Evolutionary conservation across 2,797 vertebrate species (phyloP).

Genomic region (Falco rusticolus): DNA sequence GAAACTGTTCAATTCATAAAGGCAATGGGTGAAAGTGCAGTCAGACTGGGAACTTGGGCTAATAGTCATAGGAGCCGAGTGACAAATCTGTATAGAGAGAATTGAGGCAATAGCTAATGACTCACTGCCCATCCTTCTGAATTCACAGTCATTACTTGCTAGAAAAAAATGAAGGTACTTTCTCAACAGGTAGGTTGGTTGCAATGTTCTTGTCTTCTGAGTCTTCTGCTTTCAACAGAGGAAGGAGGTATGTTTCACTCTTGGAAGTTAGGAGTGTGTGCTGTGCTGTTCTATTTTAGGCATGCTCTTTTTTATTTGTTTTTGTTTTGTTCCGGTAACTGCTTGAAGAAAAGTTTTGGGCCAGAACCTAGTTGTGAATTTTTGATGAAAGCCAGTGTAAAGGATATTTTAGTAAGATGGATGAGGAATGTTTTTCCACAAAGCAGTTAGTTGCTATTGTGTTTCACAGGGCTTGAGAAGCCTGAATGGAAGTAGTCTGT

Average conservation of each 20-base stretch:
- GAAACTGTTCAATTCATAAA: neutral
- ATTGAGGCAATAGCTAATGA: neutral
- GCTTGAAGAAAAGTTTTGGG: neutral
- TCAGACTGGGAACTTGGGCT: neutral
- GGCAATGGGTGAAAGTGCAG: neutral
- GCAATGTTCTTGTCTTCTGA: neutral
- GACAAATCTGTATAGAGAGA: neutral
- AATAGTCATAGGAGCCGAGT: neutral
- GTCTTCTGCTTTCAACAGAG: neutral
- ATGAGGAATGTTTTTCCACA: neutral
- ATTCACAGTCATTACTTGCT: neutral
- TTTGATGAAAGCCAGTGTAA: neutral
- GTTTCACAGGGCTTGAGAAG: neutral
- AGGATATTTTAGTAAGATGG: neutral
- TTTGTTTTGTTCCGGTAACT: neutral
- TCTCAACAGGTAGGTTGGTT: neutral
- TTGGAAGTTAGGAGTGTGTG: neutral
- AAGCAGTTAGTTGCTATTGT: neutral
- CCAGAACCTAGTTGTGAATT: neutral
- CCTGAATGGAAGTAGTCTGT: neutral
- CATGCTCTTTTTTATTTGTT: accelerated
- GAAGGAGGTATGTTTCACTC: neutral
- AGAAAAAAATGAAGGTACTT: neutral
- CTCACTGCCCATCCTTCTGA: conserved; percentile 3
- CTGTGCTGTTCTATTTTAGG: neutral